Evolutionary conservation across 2,888 invertebrate species (phyloP).

Genomic region (Melinaea marsaeus): DNA sequence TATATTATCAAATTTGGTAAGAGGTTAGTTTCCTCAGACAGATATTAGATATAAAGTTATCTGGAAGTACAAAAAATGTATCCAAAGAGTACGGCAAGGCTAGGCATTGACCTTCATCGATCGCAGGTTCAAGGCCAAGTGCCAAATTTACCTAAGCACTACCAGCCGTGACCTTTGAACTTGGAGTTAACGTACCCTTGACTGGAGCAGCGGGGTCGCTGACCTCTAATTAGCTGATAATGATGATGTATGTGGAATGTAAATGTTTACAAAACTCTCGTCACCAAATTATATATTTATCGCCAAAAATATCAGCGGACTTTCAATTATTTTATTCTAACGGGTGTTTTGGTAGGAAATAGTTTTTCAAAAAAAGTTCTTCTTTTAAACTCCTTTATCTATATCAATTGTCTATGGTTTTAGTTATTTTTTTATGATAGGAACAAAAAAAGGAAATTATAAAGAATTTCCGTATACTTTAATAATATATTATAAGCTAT

Average conservation of each 20-base stretch:
- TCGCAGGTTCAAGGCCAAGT: slow-evolving; percentile 37
- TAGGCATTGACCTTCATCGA: slow-evolving; percentile 35
- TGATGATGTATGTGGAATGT: slow-evolving; percentile 51
- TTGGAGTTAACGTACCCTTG: slow-evolving; percentile 74
- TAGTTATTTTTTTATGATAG: too few species aligned
- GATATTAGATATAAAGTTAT: not conserved
- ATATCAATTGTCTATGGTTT: too few species aligned
- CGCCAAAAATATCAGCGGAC: too few species aligned
- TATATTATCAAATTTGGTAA: not conserved
- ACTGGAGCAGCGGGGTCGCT: slow-evolving; percentile 57
- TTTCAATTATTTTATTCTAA: too few species aligned
- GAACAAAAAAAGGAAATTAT: too few species aligned
- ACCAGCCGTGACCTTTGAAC: slow-evolving; percentile 67
- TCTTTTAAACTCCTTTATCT: too few species aligned
- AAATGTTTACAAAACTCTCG: slow-evolving; percentile 15
- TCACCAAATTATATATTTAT: not conserved
- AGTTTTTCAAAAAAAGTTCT: too few species aligned
- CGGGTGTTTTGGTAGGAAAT: too few species aligned
- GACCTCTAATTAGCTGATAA: slow-evolving; percentile 65
- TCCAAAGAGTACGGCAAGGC: slow-evolving; percentile 3
- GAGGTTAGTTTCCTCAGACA: not conserved
- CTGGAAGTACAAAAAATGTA: not conserved
- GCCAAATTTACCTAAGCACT: slow-evolving; percentile 32
- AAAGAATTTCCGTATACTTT: too few species aligned
- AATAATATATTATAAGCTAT: too few species aligned